Evolutionary conservation across 2,888 invertebrate species (phyloP), one percentile per base, ranked within the genome.

Genomic region (Epirrita christyi): DNA sequence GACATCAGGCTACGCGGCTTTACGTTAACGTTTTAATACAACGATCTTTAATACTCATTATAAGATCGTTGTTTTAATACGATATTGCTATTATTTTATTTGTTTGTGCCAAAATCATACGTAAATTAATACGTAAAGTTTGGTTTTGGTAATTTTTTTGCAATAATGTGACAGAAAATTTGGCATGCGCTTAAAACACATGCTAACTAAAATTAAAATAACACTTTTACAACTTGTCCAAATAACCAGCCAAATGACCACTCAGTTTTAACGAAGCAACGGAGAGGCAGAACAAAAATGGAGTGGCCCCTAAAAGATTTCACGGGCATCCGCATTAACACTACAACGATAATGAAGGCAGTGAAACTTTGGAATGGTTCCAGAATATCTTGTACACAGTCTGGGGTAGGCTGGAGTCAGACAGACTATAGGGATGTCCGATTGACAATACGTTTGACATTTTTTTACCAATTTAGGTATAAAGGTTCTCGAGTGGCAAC

Each of bases 291-390:
- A 83, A 83, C 85, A 85, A 88, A n/a, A 75, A 68, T 79, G 81
- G 71, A 86, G 87, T 80, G 74, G 76, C 73, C 82, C 81, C 78
- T 80, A 80, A 85, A 83, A 86, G 78, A 84, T 82, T 90, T 88
- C 86, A 88, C 79, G 84, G 89, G 76, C 85, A 82, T 83, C 78
- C 79, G 81, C 78, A 83, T 87, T 87, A 88, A 87, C 88, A 85
- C 84, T 76, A 81, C 76, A 72, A 67, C 77, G 74, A 70, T 90
- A 90, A 90, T 86, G 86, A 89, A 75, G 76, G 76, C 71, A 84
- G 83, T 78, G 82, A 81, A 83, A 85, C 83, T 83, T 88, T 90
- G 89, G 90, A 88, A 69, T 72, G 57, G 66, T 77, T 87, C 89
- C 88, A 89, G 84, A 70, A 69, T 75, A 76, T 74, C 80, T 82